Percentiles rank a stretch among this genome's conserved stretches.
Evolutionary conservation across 2,113 vertebrate genomes (phyloP).

Genomic region (Castor canadensis): DNA sequence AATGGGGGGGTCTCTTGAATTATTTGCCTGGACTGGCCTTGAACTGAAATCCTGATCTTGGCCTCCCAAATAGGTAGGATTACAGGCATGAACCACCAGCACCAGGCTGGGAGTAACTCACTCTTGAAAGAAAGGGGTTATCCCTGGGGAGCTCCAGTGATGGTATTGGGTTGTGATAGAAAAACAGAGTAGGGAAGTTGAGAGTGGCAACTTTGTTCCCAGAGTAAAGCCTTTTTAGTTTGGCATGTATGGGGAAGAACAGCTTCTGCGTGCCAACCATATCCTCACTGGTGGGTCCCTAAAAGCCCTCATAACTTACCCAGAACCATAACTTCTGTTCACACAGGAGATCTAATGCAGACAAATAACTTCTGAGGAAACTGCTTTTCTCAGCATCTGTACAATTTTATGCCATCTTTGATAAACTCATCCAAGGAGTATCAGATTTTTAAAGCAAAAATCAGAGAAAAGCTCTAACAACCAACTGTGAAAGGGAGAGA

Average conservation of each 20-base stretch:
- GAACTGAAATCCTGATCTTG: too few relatives aligned
- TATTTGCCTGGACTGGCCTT: too few relatives aligned
- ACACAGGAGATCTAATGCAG: background rate
- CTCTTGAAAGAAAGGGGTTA: background rate
- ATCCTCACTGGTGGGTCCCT: background rate
- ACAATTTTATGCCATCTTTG: background rate
- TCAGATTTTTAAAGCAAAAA: background rate
- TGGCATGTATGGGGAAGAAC: background rate
- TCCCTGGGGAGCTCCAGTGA: background rate
- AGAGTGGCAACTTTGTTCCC: background rate
- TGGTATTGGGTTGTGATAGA: background rate
- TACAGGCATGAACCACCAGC: too few relatives aligned
- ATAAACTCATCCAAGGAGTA: background rate
- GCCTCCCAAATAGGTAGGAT: too few relatives aligned
- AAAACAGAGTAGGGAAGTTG: background rate
- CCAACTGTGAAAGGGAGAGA: background rate
- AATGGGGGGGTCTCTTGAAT: too few relatives aligned
- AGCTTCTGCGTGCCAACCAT: background rate
- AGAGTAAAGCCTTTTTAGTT: background rate
- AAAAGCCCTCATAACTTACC: background rate
- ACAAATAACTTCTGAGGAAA: background rate
- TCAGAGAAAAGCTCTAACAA: background rate
- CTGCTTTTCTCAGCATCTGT: background rate
- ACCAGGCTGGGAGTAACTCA: background rate
- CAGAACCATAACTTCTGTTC: background rate